phyloP scores from a whole-genome alignment of 2,888 invertebrate species.

The Hydriomena furcata region DNA sequence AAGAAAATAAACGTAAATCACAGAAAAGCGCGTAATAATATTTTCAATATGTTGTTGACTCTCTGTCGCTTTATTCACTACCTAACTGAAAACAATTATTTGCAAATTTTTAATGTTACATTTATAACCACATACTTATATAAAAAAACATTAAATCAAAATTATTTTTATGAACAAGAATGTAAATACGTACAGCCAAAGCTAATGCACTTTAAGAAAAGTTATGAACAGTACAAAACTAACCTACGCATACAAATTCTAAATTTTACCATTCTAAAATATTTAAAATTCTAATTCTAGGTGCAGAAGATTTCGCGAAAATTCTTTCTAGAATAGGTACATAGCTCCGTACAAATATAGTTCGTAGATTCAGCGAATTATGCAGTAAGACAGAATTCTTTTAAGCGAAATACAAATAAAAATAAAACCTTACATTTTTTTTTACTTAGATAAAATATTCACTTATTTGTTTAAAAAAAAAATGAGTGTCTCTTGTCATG shows the following conservation, averaged over 20 bases:
- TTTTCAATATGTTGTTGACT: slow-evolving; percentile 6
- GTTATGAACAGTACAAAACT: slow-evolving; percentile 12
- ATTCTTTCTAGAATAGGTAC: not conserved
- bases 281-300: not conserved
- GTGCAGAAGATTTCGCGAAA: slow-evolving; percentile 3
- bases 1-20: slow-evolving; percentile 25
- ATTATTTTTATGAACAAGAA: not conserved
- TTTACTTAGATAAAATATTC: no score
- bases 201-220: not conserved
- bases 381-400: no score
- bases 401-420: no score
- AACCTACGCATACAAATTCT: slow-evolving; percentile 10
- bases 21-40: slow-evolving; percentile 27
- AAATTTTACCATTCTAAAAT: slow-evolving; percentile 2
- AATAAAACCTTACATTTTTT: no score
- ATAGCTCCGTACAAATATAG: slow-evolving; percentile 1
- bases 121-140: no score
- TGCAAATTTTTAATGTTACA: no score
- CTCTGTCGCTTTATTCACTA: slow-evolving; percentile 5
- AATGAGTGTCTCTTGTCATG: no score
- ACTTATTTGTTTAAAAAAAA: no score
- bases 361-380: no score
- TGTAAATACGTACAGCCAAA: no score
- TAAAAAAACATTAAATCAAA: no score
- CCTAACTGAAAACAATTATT: no score